These are phyloP conservation scores for Trinorchestia longiramus DNA, from an alignment of 1,140 invertebrate genomes.

Conservation along the genomic window DNA sequence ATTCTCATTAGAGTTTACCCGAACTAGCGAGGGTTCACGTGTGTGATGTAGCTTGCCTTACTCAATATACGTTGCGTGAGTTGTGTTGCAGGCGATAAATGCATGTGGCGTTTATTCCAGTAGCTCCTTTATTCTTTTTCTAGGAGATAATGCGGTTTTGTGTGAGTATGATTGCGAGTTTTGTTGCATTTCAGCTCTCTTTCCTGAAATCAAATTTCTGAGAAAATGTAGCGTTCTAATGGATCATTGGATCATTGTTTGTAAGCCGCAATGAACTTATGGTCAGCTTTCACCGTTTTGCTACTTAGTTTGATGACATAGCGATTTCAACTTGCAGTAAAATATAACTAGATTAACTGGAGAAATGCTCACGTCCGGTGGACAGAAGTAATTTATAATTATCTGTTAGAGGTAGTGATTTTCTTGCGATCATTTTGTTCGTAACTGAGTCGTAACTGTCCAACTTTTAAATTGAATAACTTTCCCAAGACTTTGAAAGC, in stretches of 20 bases:
- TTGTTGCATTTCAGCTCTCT: background rate
- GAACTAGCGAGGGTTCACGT: background rate
- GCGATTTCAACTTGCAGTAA: background rate
- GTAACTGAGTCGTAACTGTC: too few relatives aligned
- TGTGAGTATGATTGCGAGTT: background rate
- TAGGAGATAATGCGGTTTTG: background rate
- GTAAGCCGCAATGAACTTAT: background rate
- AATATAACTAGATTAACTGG: background rate
- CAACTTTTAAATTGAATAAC: too few relatives aligned
- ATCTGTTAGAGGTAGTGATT: background rate
- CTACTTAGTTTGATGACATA: background rate
- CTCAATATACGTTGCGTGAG: background rate
- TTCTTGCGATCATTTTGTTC: too few relatives aligned
- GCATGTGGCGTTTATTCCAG: background rate
- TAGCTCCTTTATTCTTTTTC: background rate
- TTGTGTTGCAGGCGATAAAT: background rate
- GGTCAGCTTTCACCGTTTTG: background rate
- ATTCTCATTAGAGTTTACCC: background rate
- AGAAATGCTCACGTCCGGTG: background rate
- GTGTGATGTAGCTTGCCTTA: background rate
- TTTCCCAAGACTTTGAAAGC: too few relatives aligned
- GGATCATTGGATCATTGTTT: background rate
- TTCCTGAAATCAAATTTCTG: background rate
- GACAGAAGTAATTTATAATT: background rate
- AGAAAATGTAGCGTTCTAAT: background rate